Base-by-base conservation (phyloP, 1,140 invertebrate genomes). In the Brachionus paranguensis region DNA sequence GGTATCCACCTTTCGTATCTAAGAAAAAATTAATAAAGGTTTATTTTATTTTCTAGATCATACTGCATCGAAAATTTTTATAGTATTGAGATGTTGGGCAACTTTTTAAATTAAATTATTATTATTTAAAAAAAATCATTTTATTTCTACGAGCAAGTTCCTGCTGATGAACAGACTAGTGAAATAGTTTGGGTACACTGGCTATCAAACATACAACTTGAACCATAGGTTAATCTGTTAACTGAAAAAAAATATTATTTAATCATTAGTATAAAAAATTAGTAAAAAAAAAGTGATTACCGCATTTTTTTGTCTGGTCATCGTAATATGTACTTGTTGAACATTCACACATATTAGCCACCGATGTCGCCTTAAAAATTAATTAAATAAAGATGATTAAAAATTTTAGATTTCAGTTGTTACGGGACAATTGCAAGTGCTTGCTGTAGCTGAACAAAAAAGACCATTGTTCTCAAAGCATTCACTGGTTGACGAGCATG, bases 231-330 rank as follows among this genome's bases (percentile, higher is more conserved):
- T 45, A 72, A 41, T 43, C 41, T 72, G 8, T n/a, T 41, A 2
- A 43, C 68, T 72, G 17, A 5, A 7, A 3, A 37, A 37, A 37
- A 37, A 37, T 3, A 37, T 7, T 37, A 6, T 7, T 6, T 37
- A 0, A 29, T 2, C 0, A 68, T 68, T 68, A 24, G 10, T 11
- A 6, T 8, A 1, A 17, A 43, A 8, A 41, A 72, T 24, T 1
- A 24, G 10, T 11, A 6, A 17, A 0, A 17, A 43, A n/a, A 8
- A 41, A 72, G n/a, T 17, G n/a, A 14, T 3, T 41, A 72, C 68
- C 68, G n/a, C 68, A 72, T 41, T 43, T 43, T 72, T 72, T 72
- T 72, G 41, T 72, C 17, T 41, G 8, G n/a, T 72, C 68, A 72
- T 72, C 17, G 41, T 1, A 72, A 6, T 72, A 72, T 17, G 17